These are phyloP conservation scores for Cololabis saira DNA, from an alignment of 2,113 vertebrate genomes.

Conservation along the genomic window DNA sequence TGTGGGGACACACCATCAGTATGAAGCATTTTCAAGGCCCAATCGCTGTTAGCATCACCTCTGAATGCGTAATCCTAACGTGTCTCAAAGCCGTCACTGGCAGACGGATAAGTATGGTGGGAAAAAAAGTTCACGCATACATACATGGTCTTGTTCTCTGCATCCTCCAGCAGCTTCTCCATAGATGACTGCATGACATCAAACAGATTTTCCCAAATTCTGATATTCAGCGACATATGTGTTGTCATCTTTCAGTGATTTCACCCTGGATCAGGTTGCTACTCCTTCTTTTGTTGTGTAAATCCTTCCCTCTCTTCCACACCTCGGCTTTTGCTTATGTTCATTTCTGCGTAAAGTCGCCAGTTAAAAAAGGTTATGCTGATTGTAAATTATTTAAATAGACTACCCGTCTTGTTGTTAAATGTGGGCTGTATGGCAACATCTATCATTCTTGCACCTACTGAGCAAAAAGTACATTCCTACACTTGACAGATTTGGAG, in stretches of 20 bases:
- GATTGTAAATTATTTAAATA: constrained; percentile 1
- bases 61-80: too few species aligned
- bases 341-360: too few species aligned
- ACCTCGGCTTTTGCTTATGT: too few species aligned
- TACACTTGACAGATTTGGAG: not conserved
- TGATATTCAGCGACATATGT: constrained; percentile 24
- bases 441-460: too few species aligned
- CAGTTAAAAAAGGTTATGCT: too few species aligned
- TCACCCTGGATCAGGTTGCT: constrained; percentile 49
- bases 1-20: too few species aligned
- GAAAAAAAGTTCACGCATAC: not conserved
- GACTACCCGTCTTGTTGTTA: not conserved
- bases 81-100: too few species aligned
- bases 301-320: too few species aligned
- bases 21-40: too few species aligned
- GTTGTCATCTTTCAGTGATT: constrained; percentile 47
- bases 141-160: not conserved
- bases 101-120: too few species aligned
- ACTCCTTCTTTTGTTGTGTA: constrained; percentile 22
- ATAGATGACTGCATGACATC: constrained; percentile 38
- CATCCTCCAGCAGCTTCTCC: constrained; percentile 9
- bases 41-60: too few species aligned
- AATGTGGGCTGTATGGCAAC: too few species aligned
- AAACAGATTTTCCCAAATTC: constrained; percentile 37
- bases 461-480: not conserved